These are phyloP conservation scores for Lerista edwardsae DNA, from an alignment of 2,797 vertebrate species.

Conservation along the genomic window DNA sequence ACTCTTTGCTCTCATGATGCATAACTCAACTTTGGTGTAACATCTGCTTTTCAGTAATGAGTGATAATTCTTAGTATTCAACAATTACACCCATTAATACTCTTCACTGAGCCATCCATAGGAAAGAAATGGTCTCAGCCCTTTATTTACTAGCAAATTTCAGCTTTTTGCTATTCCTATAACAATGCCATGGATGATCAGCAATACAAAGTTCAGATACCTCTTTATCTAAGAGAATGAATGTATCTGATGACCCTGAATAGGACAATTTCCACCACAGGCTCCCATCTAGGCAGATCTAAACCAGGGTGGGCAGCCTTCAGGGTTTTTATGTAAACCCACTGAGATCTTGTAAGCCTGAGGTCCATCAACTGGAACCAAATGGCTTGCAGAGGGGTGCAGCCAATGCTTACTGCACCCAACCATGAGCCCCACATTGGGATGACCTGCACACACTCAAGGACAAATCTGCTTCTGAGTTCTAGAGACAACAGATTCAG, in stretches of 20 bases:
- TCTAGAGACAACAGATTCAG: too few relatives aligned
- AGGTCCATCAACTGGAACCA: too few relatives aligned
- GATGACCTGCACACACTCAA: too few relatives aligned
- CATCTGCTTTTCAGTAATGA: constrained; percentile 35
- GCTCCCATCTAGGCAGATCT: neutral
- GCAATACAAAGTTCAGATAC: neutral
- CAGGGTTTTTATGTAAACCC: too few relatives aligned
- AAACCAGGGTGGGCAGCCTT: too few relatives aligned
- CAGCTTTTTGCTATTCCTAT: neutral
- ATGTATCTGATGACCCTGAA: neutral
- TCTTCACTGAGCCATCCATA: neutral
- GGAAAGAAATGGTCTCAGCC: neutral
- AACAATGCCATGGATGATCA: neutral
- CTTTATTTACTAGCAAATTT: neutral
- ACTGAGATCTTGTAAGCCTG: too few relatives aligned
- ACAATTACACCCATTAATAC: constrained; percentile 31
- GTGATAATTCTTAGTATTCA: neutral
- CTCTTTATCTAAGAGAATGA: too few relatives aligned
- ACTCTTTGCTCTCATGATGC: neutral
- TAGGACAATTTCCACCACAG: neutral
- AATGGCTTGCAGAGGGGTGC: too few relatives aligned
- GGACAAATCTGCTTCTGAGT: too few relatives aligned
- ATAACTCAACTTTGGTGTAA: constrained; percentile 21
- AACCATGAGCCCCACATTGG: too few relatives aligned
- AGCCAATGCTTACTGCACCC: too few relatives aligned